Evolutionary conservation across 2,797 vertebrate genomes (phyloP).

Genomic region (Xenentodon cancila): DNA sequence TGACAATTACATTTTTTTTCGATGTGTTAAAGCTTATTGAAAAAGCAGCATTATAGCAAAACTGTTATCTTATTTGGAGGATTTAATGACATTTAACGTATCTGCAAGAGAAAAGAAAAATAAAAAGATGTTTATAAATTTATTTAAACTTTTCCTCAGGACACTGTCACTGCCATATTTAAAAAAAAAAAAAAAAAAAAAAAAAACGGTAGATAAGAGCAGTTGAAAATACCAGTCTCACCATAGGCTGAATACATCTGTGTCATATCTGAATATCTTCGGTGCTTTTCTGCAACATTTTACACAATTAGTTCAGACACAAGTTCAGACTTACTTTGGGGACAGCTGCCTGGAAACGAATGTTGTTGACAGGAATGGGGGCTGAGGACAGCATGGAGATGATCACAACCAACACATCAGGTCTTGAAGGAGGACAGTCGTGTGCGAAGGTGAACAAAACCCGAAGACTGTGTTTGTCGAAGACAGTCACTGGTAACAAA

Average conservation of each 20-base stretch:
- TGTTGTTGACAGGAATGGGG: conserved; percentile 90
- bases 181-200: not conserved
- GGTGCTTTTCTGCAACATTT: too few relatives aligned
- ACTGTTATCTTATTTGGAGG: too few relatives aligned
- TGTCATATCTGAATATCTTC: too few relatives aligned
- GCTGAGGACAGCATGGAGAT: conserved; percentile 98
- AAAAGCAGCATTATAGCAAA: too few relatives aligned
- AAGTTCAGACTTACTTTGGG: conserved; percentile 86
- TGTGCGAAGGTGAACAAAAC: conserved; percentile 95
- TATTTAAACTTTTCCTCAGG: too few relatives aligned
- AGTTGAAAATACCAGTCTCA: not conserved
- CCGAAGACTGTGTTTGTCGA: conserved; percentile 93
- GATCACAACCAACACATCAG: conserved; percentile 94
- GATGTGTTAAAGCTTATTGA: too few relatives aligned
- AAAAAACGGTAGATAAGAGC: not conserved
- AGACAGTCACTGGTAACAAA: conserved; percentile 93
- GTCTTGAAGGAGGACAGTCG: conserved; percentile 87
- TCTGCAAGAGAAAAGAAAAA: too few relatives aligned
- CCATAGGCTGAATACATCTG: too few relatives aligned
- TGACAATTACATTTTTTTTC: too few relatives aligned
- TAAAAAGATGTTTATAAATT: too few relatives aligned
- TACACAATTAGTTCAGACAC: too few relatives aligned
- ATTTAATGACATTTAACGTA: too few relatives aligned
- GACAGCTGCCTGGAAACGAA: conserved; percentile 96
- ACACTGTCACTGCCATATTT: not conserved